Evolutionary conservation across 2,888 invertebrate species (phyloP).

Genomic region (Cyaniris semiargus): DNA sequence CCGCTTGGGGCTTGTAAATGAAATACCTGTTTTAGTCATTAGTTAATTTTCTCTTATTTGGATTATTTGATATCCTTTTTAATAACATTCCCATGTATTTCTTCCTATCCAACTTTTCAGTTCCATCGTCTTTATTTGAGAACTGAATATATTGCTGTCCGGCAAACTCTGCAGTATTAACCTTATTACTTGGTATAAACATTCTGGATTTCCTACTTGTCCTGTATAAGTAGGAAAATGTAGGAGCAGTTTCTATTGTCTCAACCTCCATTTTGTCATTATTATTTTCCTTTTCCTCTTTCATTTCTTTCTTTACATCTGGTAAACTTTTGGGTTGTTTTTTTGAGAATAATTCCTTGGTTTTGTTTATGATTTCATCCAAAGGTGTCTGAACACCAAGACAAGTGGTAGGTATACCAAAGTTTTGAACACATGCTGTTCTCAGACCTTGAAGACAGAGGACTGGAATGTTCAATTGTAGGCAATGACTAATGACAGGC

Average conservation of each 20-base stretch:
- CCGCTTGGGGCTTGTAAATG: no score
- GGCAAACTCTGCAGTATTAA: conserved; percentile 49
- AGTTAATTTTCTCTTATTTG: conserved; percentile 60
- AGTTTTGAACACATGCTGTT: conserved; percentile 49
- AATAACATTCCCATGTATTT: conserved; percentile 65
- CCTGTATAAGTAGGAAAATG: conserved; percentile 60
- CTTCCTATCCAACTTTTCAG: conserved; percentile 44
- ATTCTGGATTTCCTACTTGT: conserved; percentile 59
- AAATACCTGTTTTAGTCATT: conserved; percentile 26
- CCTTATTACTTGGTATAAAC: conserved; percentile 54
- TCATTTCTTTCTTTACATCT: conserved; percentile 31
- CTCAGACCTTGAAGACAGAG: conserved; percentile 65
- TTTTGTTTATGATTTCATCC: conserved; percentile 47
- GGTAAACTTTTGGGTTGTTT: conserved; percentile 39
- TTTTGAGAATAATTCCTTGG: conserved; percentile 50
- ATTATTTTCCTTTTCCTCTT: conserved; percentile 35
- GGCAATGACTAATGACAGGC: conserved; percentile 62
- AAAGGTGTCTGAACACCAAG: conserved; percentile 56
- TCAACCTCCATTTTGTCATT: conserved; percentile 39
- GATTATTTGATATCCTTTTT: conserved; percentile 66
- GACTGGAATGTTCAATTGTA: conserved; percentile 53
- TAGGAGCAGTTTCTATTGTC: conserved; percentile 34
- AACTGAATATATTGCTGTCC: conserved; percentile 66
- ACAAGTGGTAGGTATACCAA: conserved; percentile 70
- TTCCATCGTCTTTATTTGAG: conserved; percentile 45